A percentile compares a stretch with the other conserved stretches of the same genome.
These are phyloP conservation scores for Scolopax rusticola DNA, from an alignment of 2,797 vertebrate species.

Conservation along the genomic window DNA sequence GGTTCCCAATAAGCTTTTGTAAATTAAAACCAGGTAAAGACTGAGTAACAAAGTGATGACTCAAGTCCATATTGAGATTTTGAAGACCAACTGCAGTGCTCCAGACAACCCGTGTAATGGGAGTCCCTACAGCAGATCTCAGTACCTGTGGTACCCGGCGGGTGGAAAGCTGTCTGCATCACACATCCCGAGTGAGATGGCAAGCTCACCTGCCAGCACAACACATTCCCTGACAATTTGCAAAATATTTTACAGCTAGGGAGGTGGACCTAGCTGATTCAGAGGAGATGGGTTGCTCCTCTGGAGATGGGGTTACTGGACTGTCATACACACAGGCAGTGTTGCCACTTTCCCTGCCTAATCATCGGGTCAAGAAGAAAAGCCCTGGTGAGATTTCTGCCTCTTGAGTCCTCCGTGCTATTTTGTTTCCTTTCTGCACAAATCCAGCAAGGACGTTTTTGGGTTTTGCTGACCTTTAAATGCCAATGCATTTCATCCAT, in stretches of 20 bases:
- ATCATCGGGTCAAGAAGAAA: not conserved
- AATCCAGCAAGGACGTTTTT: not conserved
- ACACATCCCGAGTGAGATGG: not conserved
- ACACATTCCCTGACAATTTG: not conserved
- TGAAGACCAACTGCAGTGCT: rapidly evolving
- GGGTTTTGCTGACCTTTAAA: not conserved
- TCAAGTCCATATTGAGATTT: not conserved
- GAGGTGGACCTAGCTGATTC: not conserved
- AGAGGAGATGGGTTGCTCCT: not conserved
- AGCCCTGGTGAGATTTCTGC: not conserved
- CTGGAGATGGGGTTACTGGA: not conserved
- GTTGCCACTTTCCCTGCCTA: not conserved
- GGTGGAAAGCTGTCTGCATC: not conserved
- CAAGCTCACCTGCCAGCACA: not conserved
- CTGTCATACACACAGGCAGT: not conserved
- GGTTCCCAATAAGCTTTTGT: not conserved
- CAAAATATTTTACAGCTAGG: not conserved
- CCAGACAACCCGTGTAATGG: not conserved
- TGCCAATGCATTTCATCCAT: not conserved
- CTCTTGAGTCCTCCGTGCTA: not conserved
- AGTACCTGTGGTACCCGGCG: not conserved
- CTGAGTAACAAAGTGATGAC: not conserved
- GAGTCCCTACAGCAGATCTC: not conserved
- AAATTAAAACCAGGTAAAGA: not conserved
- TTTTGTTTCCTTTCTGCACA: not conserved